These are phyloP conservation scores for Homalodisca vitripennis DNA, from an alignment of 1,140 invertebrate species.

Conservation along the genomic window DNA sequence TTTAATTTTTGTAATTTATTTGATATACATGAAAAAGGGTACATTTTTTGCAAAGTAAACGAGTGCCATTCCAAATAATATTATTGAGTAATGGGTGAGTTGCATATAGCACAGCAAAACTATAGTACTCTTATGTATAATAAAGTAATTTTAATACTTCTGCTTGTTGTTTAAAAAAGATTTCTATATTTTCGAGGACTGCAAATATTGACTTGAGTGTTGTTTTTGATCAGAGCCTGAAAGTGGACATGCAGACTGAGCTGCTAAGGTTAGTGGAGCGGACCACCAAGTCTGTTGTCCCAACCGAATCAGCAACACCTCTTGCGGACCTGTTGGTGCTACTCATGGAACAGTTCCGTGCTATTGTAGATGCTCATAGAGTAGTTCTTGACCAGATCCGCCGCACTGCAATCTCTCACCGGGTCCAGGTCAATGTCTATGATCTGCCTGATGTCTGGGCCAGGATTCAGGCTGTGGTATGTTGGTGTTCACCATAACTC, in stretches of 20 bases:
- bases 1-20: too few species aligned
- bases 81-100: too few species aligned
- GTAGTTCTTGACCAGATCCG: constrained; percentile 59
- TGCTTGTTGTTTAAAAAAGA: too few species aligned
- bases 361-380: constrained; percentile 67
- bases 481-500: too few species aligned
- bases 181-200: too few species aligned
- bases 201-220: too few species aligned
- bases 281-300: constrained; percentile 55
- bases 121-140: too few species aligned
- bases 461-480: constrained; percentile 83
- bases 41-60: too few species aligned
- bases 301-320: constrained; percentile 31
- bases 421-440: constrained; percentile 61
- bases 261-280: constrained; percentile 72
- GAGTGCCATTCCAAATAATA: too few species aligned
- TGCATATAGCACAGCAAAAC: too few species aligned
- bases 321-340: constrained; percentile 60
- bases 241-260: constrained; percentile 77
- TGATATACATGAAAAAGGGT: too few species aligned
- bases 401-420: constrained; percentile 55
- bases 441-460: constrained; percentile 84
- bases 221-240: constrained; percentile 78
- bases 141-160: too few species aligned
- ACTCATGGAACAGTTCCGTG: constrained; percentile 72